A percentile compares a stretch with the other conserved stretches of the same genome.
These are phyloP conservation scores for Momotus momota DNA, from an alignment of 2,797 vertebrate species.

Conservation along the genomic window DNA sequence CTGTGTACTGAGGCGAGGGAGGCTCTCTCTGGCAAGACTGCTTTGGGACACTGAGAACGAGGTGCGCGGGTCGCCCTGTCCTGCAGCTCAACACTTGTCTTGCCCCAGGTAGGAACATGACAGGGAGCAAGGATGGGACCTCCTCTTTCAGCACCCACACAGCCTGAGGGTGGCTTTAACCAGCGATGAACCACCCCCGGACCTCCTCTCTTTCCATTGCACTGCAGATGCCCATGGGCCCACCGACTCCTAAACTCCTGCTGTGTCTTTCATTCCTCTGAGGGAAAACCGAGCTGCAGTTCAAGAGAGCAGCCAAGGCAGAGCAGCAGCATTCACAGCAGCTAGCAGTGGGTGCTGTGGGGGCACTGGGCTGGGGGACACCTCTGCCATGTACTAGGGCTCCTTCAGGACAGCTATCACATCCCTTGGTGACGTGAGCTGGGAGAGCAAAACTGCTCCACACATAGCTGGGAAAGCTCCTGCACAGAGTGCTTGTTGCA, in stretches of 20 bases:
- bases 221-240: background rate
- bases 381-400: rapidly evolving
- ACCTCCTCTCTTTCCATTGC: background rate
- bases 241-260: background rate
- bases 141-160: background rate
- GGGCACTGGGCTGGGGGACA: background rate
- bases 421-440: rapidly evolving
- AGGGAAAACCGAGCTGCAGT: background rate
- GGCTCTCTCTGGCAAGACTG: background rate
- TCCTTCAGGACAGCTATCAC: background rate
- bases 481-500: background rate
- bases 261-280: background rate
- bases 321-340: background rate
- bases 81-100: background rate
- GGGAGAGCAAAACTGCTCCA: background rate
- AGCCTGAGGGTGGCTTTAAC: background rate
- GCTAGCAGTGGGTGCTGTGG: background rate
- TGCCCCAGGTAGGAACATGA: rapidly evolving
- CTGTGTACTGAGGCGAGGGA: background rate
- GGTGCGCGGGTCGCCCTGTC: rapidly evolving
- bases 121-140: background rate
- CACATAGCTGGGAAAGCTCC: background rate
- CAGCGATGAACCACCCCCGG: background rate
- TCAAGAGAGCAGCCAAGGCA: background rate
- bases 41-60: background rate